phyloP scores from a whole-genome alignment of 2,888 invertebrate genomes.

The Autographa pulchrina region DNA sequence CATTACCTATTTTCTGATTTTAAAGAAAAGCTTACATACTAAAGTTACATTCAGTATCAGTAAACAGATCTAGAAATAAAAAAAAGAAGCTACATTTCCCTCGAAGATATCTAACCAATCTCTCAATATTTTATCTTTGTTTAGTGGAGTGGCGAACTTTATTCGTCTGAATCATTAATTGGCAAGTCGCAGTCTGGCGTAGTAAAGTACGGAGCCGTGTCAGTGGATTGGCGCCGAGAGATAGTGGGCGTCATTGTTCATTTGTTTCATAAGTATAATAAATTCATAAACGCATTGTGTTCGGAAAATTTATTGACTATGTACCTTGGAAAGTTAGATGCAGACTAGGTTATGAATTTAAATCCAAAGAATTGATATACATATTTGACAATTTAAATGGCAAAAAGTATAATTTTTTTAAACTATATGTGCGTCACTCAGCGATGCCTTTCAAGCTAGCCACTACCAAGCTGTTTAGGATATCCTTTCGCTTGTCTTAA shows the following conservation, averaged over 20 bases:
- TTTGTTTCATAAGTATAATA: conserved; percentile 13
- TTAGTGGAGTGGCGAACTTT: conserved; percentile 10
- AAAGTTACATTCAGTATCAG: neutral
- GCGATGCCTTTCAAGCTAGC: no score
- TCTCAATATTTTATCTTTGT: neutral
- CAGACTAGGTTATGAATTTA: neutral
- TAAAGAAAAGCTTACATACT: no score
- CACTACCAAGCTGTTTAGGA: no score
- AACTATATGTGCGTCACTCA: no score
- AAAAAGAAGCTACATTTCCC: neutral
- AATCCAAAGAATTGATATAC: neutral
- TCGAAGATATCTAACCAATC: neutral
- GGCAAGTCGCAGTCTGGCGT: neutral
- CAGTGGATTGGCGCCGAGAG: conserved; percentile 30
- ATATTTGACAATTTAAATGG: neutral
- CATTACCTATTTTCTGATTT: no score
- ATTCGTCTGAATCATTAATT: conserved; percentile 38
- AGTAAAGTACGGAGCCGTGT: conserved; percentile 52
- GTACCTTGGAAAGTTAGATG: neutral
- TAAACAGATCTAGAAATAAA: neutral
- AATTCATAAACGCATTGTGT: conserved; percentile 20
- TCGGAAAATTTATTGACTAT: conserved; percentile 13
- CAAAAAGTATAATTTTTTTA: no score
- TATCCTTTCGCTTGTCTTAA: no score
- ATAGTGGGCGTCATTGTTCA: conserved; percentile 58